Conservation (phyloP, 2,113 vertebrate genomes). For the Melanerpes aurifrons region DNA sequence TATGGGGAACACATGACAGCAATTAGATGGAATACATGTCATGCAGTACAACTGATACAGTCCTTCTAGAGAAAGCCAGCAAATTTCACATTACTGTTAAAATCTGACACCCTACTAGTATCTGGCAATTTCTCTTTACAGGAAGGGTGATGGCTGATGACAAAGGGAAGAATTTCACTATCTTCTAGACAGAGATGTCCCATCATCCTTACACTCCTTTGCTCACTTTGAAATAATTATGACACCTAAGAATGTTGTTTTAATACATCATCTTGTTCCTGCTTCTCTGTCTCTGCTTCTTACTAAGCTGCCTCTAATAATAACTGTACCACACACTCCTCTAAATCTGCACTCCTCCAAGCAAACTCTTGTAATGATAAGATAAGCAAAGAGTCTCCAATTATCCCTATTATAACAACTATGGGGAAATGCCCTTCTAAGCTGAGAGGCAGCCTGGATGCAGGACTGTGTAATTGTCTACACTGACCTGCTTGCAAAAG, state of each 20-base stretch:
- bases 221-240: slow-evolving; percentile 40
- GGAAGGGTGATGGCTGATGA: slow-evolving; percentile 3
- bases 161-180: not conserved
- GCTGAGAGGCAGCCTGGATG: not conserved
- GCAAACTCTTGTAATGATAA: slow-evolving; percentile 54
- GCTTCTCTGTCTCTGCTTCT: slow-evolving; percentile 48
- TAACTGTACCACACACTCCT: not conserved
- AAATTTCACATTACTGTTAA: not conserved
- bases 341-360: slow-evolving; percentile 22
- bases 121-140: not conserved
- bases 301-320: slow-evolving; percentile 43
- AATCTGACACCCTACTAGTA: not conserved
- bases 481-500: not conserved
- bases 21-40: not conserved
- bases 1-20: not conserved
- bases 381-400: slow-evolving; percentile 48
- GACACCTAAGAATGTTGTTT: slow-evolving; percentile 1
- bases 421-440: slow-evolving; percentile 1
- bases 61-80: not conserved
- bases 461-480: not conserved
- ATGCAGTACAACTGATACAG: not conserved
- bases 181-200: not conserved
- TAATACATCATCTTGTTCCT: slow-evolving; percentile 39
- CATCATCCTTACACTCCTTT: not conserved
- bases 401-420: slow-evolving; percentile 32